These are phyloP conservation scores for Paramuricea clavata DNA, from an alignment of 92 coral and sea anemone species.

Conservation along the genomic window DNA sequence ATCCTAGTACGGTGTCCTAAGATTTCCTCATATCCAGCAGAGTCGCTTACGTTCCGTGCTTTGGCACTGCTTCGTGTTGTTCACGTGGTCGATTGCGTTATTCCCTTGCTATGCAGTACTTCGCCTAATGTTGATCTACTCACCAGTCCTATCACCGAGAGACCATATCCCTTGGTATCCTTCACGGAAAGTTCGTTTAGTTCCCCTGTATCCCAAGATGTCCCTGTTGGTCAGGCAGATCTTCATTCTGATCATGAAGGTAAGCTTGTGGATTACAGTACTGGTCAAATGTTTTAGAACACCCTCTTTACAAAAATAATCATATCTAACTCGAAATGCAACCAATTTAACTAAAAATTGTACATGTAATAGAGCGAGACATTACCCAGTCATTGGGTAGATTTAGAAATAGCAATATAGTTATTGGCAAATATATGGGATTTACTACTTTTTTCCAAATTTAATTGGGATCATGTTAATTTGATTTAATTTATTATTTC, in stretches of 20 bases:
- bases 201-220: constrained; percentile 63
- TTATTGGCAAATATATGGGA: too few relatives aligned
- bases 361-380: too few relatives aligned
- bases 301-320: too few relatives aligned
- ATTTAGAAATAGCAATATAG: too few relatives aligned
- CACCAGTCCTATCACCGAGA: constrained; percentile 63
- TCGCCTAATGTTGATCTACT: constrained; percentile 60
- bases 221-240: background rate
- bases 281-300: too few relatives aligned
- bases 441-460: too few relatives aligned
- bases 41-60: constrained; percentile 83
- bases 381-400: too few relatives aligned
- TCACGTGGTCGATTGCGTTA: constrained; percentile 82
- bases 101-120: constrained; percentile 84
- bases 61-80: constrained; percentile 87
- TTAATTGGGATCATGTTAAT: too few relatives aligned
- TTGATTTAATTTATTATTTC: too few relatives aligned
- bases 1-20: constrained; percentile 72
- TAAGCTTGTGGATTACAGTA: background rate
- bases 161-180: constrained; percentile 77
- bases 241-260: constrained; percentile 12
- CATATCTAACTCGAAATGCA: too few relatives aligned
- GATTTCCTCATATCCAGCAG: constrained; percentile 75
- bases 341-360: too few relatives aligned
- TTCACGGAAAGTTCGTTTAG: constrained; percentile 81